Conservation (phyloP, 1,140 invertebrate species). For the Rhopalosiphum maidis region DNA sequence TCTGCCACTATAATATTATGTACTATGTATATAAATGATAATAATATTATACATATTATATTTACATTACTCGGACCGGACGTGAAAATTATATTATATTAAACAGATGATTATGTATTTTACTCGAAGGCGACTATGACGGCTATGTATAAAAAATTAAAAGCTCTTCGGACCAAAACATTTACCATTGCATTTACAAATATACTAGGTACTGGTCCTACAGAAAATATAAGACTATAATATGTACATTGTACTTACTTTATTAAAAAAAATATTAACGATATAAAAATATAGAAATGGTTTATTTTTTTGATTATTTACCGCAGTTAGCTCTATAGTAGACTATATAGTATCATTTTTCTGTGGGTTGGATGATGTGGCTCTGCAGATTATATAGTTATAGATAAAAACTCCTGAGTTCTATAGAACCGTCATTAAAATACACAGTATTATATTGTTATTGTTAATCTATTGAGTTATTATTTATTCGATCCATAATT, state of each 20-base stretch:
- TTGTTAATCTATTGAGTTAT: neutral
- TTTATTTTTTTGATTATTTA: too few relatives aligned
- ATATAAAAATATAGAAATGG: too few relatives aligned
- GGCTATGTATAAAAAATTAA: too few relatives aligned
- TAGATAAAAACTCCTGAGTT: neutral
- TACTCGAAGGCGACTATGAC: too few relatives aligned
- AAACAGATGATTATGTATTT: neutral
- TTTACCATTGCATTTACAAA: too few relatives aligned
- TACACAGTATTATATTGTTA: neutral
- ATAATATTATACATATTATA: too few relatives aligned
- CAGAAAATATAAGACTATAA: too few relatives aligned
- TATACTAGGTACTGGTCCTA: too few relatives aligned
- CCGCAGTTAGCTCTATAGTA: too few relatives aligned
- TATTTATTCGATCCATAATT: neutral
- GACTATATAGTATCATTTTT: neutral
- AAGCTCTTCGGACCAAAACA: too few relatives aligned
- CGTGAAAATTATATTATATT: neutral
- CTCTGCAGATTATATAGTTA: neutral
- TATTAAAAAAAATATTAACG: too few relatives aligned
- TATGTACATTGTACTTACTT: too few relatives aligned
- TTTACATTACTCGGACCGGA: neutral
- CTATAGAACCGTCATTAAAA: neutral
- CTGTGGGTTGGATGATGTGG: neutral
- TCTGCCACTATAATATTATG: neutral
- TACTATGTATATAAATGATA: neutral